Evolutionary conservation across 2,888 invertebrate species (phyloP), one percentile per base, ranked within the genome.

Genomic region (Resseliella maxima): DNA sequence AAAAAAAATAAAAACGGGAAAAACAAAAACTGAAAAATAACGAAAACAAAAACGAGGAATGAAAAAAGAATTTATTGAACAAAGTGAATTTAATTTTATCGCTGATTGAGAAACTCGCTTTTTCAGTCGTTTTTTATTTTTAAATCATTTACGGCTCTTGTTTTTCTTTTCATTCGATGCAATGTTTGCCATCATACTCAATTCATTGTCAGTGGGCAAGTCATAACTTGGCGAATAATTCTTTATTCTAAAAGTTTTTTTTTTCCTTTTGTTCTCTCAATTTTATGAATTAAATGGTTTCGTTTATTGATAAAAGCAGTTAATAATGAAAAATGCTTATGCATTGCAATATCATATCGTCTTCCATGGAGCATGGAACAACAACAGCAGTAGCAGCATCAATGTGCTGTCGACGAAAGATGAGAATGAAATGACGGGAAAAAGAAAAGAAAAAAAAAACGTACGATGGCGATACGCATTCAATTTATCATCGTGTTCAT

Each of bases 251-350:
- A n/a, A n/a, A 41, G 41, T 50, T 6, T 50, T 8, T 10, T 59
- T 59, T 2, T 24, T 24, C 3, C 59, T 59, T 24, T 59, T 24
- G 1, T 2, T 50, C 59, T 41, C 41, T 41, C 41, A 41, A 24
- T n/a, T 31, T 72, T 35, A 72, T 72, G 72, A 72, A 72, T 72
- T 72, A 72, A 31, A 72, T 72, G 72, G 72, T 72, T 72, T 72
- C 18, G 72, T 72, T 72, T 72, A 72, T 72, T 72, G 72, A 35
- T 31, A 72, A 72, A 72, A 72, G 72, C 72, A 72, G 72, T 72
- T 72, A 72, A 72, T 72, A 72, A 72, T 72, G 72, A 72, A 72
- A 72, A 72, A 72, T 72, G 72, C 31, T 72, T 31, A 1, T 72
- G 31, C n/a, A 31, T 72, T 27, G 72, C 72, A 6, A 72, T 72